Percentiles rank a stretch among this genome's conserved stretches.
Evolutionary conservation across 2,888 invertebrate genomes (phyloP).

Genomic region (Leptinotarsa peninsularis): DNA sequence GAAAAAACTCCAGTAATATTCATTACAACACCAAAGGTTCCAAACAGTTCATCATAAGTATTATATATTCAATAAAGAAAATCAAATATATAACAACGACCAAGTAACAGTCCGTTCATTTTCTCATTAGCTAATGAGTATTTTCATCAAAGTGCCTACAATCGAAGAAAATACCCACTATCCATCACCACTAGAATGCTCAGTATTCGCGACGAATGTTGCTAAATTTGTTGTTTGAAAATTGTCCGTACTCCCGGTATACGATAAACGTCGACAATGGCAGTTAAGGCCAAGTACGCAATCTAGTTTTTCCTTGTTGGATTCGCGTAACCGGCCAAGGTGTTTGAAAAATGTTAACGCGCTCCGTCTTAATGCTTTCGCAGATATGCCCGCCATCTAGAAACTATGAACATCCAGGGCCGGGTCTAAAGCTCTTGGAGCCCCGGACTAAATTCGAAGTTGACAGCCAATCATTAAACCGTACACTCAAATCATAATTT

Average conservation of each 20-base stretch:
- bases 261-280: slow-evolving; percentile 45
- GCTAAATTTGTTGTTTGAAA: slow-evolving; percentile 46
- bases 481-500: no score
- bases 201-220: slow-evolving; percentile 40
- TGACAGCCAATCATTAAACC: no score
- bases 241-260: slow-evolving; percentile 37
- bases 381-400: slow-evolving; percentile 43
- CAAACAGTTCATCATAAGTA: no score
- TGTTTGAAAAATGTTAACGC: slow-evolving; percentile 52
- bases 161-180: slow-evolving; percentile 5
- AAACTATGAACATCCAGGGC: slow-evolving; percentile 5
- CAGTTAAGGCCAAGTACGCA: slow-evolving; percentile 36
- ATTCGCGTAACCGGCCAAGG: slow-evolving; percentile 45
- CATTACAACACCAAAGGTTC: no score
- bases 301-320: slow-evolving; percentile 34
- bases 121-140: slow-evolving; percentile 11
- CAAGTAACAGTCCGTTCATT: neutral
- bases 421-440: no score
- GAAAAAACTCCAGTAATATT: no score
- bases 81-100: no score
- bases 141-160: neutral
- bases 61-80: no score
- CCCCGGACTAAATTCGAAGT: no score
- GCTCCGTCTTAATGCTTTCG: slow-evolving; percentile 35
- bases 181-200: slow-evolving; percentile 28